Conservation (phyloP, 2,113 vertebrate species). For the Candoia aspera region DNA sequence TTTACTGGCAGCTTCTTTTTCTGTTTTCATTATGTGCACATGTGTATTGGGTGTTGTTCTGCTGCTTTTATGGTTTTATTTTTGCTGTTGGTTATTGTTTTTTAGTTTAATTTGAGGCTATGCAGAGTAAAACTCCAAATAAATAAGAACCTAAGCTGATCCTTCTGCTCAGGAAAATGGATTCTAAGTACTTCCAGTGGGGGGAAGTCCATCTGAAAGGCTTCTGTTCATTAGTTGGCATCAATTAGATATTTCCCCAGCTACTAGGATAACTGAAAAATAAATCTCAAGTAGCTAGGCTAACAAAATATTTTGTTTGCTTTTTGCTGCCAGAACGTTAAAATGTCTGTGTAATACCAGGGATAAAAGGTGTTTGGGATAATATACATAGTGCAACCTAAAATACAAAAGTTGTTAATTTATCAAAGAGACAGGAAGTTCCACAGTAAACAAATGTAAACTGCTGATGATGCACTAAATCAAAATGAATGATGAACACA, state of each 20-base stretch:
- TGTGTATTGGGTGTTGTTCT: not conserved
- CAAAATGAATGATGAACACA: slow-evolving; percentile 77
- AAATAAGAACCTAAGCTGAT: not conserved
- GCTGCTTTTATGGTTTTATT: not conserved
- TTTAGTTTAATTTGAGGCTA: not conserved
- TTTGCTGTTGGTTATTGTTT: not conserved
- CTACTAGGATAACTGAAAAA: not conserved
- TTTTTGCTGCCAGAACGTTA: slow-evolving; percentile 52
- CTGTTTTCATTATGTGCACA: not conserved
- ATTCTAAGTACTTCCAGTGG: not conserved
- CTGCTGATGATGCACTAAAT: slow-evolving; percentile 82
- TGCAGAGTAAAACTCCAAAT: not conserved
- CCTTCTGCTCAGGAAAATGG: not conserved
- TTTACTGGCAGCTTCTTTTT: not conserved
- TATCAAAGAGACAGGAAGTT: slow-evolving; percentile 66
- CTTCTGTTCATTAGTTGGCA: not conserved
- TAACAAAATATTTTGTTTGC: slow-evolving; percentile 17
- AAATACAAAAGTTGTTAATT: slow-evolving; percentile 71
- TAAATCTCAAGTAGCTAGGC: not conserved
- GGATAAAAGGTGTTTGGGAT: slow-evolving; percentile 67
- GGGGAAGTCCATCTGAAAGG: not conserved
- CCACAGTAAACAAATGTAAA: slow-evolving; percentile 74
- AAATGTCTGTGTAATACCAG: slow-evolving; percentile 33
- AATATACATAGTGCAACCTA: slow-evolving; percentile 60
- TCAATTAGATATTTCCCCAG: not conserved